These are phyloP conservation scores for Phytoseiulus persimilis DNA, from an alignment of 2,888 invertebrate genomes.

Conservation along the genomic window DNA sequence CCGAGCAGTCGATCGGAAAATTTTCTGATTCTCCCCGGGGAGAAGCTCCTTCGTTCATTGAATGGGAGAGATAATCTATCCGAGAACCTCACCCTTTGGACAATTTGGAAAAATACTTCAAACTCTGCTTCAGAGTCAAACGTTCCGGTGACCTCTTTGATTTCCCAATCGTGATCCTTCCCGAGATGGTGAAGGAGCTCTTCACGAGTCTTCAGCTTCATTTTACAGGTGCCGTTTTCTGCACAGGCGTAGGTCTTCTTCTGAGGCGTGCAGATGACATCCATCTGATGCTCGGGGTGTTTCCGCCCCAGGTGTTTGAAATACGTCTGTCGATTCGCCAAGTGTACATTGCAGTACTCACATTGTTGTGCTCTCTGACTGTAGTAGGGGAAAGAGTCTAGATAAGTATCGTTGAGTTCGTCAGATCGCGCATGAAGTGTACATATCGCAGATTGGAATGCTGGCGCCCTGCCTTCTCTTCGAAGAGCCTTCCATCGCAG, in stretches of 20 bases:
- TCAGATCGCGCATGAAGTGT: no score
- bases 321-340: conserved; percentile 36
- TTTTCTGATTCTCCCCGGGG: no score
- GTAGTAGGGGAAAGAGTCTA: neutral
- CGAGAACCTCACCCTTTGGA: conserved; percentile 6
- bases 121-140: conserved; percentile 14
- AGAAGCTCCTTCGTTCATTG: no score
- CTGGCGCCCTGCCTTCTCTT: neutral
- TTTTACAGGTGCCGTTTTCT: neutral
- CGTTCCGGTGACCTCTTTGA: conserved; percentile 19
- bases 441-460: no score
- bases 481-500: neutral
- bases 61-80: no score
- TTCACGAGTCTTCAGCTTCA: neutral
- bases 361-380: neutral
- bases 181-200: conserved; percentile 32
- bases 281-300: conserved; percentile 29
- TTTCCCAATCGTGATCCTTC: conserved; percentile 30
- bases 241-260: conserved; percentile 20
- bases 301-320: conserved; percentile 17
- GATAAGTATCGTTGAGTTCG: no score
- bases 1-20: no score
- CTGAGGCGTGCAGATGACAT: neutral
- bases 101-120: conserved; percentile 17
- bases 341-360: neutral